Conservation (phyloP, 64 coral and sea anemone genomes). For the Porites australiensis region DNA sequence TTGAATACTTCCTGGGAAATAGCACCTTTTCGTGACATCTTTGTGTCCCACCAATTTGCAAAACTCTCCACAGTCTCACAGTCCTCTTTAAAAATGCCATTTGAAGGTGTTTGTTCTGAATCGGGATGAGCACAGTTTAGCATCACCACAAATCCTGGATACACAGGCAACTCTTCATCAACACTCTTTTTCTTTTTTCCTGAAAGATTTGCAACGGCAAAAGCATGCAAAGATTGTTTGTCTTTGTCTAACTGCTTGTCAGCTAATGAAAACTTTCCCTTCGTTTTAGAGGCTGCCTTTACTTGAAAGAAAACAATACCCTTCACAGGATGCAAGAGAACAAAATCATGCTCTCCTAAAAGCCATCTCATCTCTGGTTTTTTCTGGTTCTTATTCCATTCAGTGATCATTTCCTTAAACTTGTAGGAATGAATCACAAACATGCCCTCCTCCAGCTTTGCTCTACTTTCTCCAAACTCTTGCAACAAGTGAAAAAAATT, state of each 20-base stretch:
- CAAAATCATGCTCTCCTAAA: conserved; percentile 78
- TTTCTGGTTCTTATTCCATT: background rate
- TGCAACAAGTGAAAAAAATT: conserved; percentile 45
- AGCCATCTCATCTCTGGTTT: conserved; percentile 6
- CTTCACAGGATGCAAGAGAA: conserved; percentile 45
- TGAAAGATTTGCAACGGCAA: background rate
- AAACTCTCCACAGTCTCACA: conserved; percentile 34
- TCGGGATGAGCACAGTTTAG: conserved; percentile 35
- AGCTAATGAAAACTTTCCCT: background rate
- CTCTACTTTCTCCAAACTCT: conserved; percentile 33
- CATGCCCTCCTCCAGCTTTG: conserved; percentile 73
- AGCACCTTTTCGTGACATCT: background rate
- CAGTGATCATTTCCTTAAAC: conserved; percentile 21
- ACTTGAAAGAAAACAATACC: conserved; percentile 70
- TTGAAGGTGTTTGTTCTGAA: background rate
- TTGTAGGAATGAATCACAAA: conserved; percentile 75
- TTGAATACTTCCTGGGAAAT: background rate
- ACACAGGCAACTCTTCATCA: background rate
- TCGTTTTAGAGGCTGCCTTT: conserved; percentile 27
- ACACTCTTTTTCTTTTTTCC: background rate
- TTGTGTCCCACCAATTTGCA: conserved; percentile 45
- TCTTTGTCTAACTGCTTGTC: conserved; percentile 34
- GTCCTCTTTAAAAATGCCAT: conserved; percentile 61
- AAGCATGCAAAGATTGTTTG: background rate
- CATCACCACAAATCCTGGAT: conserved; percentile 75